Evolutionary conservation across 2,888 invertebrate species (phyloP).

Genomic region (Augiades crinisus): DNA sequence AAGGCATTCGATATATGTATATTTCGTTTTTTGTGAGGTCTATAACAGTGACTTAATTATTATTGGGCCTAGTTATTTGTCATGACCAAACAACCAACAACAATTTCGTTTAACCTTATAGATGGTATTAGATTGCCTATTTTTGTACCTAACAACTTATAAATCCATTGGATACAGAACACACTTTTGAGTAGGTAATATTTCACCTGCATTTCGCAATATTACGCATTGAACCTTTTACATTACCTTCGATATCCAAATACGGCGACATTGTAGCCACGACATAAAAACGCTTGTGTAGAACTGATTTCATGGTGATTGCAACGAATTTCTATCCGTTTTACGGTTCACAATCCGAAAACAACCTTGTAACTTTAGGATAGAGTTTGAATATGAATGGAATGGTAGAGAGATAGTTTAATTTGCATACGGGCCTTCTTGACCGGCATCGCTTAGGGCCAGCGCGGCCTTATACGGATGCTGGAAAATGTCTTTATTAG

Average conservation of each 20-base stretch:
- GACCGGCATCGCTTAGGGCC: conserved; percentile 23
- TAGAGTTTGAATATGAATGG: background rate
- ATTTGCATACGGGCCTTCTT: conserved; percentile 25
- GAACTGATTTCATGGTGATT: conserved; percentile 21
- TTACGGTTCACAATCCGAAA: background rate
- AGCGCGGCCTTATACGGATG: conserved; percentile 17
- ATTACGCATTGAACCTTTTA: background rate
- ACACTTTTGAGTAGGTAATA: too few relatives aligned
- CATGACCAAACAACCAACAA: too few relatives aligned
- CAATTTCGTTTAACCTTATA: too few relatives aligned
- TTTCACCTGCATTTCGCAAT: background rate
- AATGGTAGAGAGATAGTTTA: conserved; percentile 16
- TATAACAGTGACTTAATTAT: too few relatives aligned
- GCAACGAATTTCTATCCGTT: conserved; percentile 20
- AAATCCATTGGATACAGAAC: too few relatives aligned
- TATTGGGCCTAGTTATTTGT: too few relatives aligned
- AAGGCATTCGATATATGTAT: too few relatives aligned
- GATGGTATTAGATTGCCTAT: too few relatives aligned
- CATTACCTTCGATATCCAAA: conserved; percentile 3
- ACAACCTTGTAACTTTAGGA: background rate
- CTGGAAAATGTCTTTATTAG: conserved; percentile 31
- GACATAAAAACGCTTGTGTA: conserved; percentile 4
- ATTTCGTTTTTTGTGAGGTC: too few relatives aligned
- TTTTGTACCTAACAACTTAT: too few relatives aligned
- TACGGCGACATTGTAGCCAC: background rate